Percentiles rank a stretch among this genome's conserved stretches.
Conservation (phyloP, 2,888 invertebrate genomes). For the Amblyjoppa proteus region DNA sequence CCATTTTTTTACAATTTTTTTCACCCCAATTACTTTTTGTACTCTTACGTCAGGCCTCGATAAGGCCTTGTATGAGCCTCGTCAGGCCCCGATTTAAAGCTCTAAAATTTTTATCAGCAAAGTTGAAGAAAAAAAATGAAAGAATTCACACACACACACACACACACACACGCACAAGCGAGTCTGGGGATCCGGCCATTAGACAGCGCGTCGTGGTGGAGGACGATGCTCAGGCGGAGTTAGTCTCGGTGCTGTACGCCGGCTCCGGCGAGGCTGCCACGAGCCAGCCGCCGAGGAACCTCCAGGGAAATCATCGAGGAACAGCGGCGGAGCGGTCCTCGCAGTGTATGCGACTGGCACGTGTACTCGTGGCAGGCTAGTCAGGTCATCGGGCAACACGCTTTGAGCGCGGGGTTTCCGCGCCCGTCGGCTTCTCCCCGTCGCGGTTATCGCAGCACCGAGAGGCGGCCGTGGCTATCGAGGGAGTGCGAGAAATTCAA, state of each 20-base stretch:
- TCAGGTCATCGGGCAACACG: conserved; percentile 60
- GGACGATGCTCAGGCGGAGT: conserved; percentile 59
- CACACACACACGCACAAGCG: background rate
- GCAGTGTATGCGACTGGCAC: conserved; percentile 71
- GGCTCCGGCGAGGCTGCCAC: conserved; percentile 67
- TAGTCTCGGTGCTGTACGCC: conserved; percentile 63
- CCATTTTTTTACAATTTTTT: background rate
- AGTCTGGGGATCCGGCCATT: background rate
- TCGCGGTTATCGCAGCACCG: conserved; percentile 36
- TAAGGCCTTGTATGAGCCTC: background rate
- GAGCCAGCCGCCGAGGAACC: conserved; percentile 73
- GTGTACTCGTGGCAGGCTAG: conserved; percentile 65
- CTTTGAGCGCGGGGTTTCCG: conserved; percentile 38
- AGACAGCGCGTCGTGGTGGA: conserved; percentile 42
- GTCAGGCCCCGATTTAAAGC: background rate
- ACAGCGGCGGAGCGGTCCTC: conserved; percentile 72
- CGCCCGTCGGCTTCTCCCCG: conserved; percentile 9
- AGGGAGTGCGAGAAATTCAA: background rate
- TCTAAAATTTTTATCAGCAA: background rate
- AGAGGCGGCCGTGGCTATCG: background rate
- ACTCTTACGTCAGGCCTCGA: background rate
- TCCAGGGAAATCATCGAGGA: conserved; percentile 83
- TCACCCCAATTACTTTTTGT: background rate
- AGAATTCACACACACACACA: background rate
- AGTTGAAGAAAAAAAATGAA: background rate